Conservation (phyloP, 2,797 vertebrate species). For the Hippoglossus hippoglossus region DNA sequence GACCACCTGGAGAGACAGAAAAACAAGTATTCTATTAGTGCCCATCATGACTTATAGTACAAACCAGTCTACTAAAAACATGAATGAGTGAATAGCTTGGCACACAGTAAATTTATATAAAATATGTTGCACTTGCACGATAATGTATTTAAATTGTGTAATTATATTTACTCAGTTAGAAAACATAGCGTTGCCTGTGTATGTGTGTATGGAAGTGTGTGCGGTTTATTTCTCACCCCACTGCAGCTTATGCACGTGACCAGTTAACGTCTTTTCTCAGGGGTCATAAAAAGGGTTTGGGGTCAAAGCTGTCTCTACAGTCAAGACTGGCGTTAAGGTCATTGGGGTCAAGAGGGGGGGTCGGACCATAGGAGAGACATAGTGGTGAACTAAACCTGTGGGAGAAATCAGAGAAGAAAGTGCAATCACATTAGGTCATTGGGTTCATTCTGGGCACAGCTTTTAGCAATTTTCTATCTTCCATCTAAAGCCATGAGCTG, state of each 20-base stretch:
- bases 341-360: slow-evolving; percentile 62
- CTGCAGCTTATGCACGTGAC: slow-evolving; percentile 67
- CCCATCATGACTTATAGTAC: not conserved
- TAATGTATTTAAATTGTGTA: not conserved
- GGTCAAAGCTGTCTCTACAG: slow-evolving; percentile 61
- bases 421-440: slow-evolving; percentile 19
- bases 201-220: no score
- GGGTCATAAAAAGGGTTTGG: slow-evolving; percentile 52
- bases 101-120: not conserved
- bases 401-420: slow-evolving; percentile 38
- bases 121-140: not conserved
- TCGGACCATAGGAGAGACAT: slow-evolving; percentile 58
- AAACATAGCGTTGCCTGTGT: not conserved
- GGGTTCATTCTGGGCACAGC: slow-evolving; percentile 2
- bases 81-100: not conserved
- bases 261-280: slow-evolving; percentile 61
- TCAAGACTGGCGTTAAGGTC: slow-evolving; percentile 63
- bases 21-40: slow-evolving; percentile 2
- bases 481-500: not conserved
- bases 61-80: slow-evolving; percentile 5
- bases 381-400: slow-evolving; percentile 55
- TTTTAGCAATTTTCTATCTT: not conserved
- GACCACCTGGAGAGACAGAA: slow-evolving; percentile 78
- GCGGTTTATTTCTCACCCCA: slow-evolving; percentile 63
- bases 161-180: not conserved